Evolutionary conservation across 2,888 invertebrate genomes (phyloP), one percentile per base, ranked within the genome.

Genomic region (Drosophila mimica): DNA sequence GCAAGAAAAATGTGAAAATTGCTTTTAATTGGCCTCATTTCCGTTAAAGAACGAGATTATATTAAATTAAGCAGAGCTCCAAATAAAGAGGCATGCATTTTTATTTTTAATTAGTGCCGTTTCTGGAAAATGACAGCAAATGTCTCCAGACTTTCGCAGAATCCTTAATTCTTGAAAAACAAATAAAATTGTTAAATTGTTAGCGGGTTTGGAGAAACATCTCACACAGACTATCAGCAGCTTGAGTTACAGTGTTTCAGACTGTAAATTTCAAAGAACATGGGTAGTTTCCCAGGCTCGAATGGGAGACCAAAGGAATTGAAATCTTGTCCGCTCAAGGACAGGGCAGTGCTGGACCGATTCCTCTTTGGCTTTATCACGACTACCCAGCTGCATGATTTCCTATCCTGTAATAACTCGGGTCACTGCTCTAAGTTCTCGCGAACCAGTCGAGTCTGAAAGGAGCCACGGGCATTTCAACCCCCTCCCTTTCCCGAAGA

Each of bases 1-100:
- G n/a, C n/a, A 9, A 54, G 54, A 54, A 36, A 36, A 28, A 28
- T 36, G 28, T 11, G 56, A 38, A 56, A 30, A 38, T 30, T 56
- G 38, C 56, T n/a, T 36, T 28, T 54, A 36, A 36, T 54, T 54
- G 36, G 54, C 36, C 17, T 11, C 25, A 13, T 36, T 28, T 17
- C 13, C 8, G 4, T 8, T 8, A 15, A n/a, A 28, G 38, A 38
- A 56, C 8, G 28, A 38, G 38, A n/a, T 56, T 30, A 15, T n/a
- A 15, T 56, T 28, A 13, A 56, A 38, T 53, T 38, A 28, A 38
- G 38, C 38, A 30, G 28, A 36, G 17, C 54, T 7, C 7, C 11
- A n/a, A 17, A 38, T 33, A 13, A 13, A 17, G 5, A 38, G 2
- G 25, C 7, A 2, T 2, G 1, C 1, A 8, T 25, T 36, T 25